Percentiles rank a stretch among this genome's conserved stretches.
phyloP scores from a whole-genome alignment of 2,888 invertebrate genomes.

The Chorisops tibialis region DNA sequence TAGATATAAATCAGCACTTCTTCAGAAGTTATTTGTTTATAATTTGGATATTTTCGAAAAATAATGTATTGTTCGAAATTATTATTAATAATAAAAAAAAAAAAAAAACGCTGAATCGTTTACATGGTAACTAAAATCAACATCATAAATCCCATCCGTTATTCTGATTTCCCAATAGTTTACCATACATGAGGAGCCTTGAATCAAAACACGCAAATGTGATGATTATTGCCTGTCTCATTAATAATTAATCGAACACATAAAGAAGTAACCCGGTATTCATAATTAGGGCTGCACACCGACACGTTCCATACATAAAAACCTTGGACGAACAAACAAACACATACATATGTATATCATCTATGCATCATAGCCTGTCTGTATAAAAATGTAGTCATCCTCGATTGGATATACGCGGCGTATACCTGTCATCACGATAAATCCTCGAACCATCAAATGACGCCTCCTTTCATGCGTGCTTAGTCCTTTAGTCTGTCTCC shows the following conservation, averaged over 20 bases:
- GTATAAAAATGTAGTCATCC: constrained; percentile 5
- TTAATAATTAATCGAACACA: constrained; percentile 31
- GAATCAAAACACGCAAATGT: constrained; percentile 34
- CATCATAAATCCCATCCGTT: constrained; percentile 3
- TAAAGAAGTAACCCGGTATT: constrained; percentile 20
- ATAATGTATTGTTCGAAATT: too few species aligned
- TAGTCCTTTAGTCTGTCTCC: too few species aligned
- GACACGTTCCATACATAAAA: constrained; percentile 5
- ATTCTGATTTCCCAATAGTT: constrained; percentile 21
- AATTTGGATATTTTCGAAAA: too few species aligned
- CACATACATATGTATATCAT: too few species aligned
- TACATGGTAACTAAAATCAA: constrained; percentile 1
- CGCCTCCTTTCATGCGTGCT: constrained; percentile 9
- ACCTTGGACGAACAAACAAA: too few species aligned
- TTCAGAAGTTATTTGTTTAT: too few species aligned
- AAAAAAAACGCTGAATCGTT: too few species aligned
- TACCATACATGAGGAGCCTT: constrained; percentile 15
- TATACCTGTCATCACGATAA: constrained; percentile 24
- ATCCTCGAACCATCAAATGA: constrained; percentile 15
- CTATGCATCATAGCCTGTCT: too few species aligned
- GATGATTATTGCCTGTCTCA: constrained; percentile 31
- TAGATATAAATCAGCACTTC: too few species aligned
- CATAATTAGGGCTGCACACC: constrained; percentile 7
- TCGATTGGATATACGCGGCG: constrained; percentile 10
- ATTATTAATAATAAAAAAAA: too few species aligned